Conservation (phyloP, 2,888 invertebrate species). For the Sphaerophoria rueppellii region DNA sequence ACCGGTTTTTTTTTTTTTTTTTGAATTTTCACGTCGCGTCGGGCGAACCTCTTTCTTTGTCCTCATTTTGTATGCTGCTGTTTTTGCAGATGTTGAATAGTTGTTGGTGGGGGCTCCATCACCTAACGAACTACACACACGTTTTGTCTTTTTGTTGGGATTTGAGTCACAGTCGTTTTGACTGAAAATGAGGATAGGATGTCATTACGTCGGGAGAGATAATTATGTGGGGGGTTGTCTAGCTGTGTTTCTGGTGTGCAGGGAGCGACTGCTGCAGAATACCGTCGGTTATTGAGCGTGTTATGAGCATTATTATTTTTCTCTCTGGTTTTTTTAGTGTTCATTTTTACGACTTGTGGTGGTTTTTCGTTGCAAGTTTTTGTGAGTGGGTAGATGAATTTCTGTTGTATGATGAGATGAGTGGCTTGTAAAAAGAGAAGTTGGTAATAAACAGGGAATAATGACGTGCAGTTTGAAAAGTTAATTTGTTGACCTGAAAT, state of each 20-base stretch:
- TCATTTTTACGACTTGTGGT: conserved; percentile 25
- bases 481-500: too few species aligned
- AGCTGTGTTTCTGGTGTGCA: background rate
- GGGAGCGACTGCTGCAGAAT: conserved; percentile 20
- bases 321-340: conserved; percentile 29
- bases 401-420: background rate
- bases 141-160: background rate
- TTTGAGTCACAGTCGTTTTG: background rate
- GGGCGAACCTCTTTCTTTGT: conserved; percentile 43
- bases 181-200: conserved; percentile 58
- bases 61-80: conserved; percentile 42
- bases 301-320: conserved; percentile 39
- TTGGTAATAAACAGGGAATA: background rate
- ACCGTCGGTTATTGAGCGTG: conserved; percentile 60
- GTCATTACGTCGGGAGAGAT: conserved; percentile 65
- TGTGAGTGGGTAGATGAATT: background rate
- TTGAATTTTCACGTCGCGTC: conserved; percentile 19
- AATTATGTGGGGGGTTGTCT: conserved; percentile 59
- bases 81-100: conserved; percentile 10
- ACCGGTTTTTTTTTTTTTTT: background rate
- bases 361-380: background rate
- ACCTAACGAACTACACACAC: background rate
- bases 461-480: background rate
- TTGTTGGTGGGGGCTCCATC: conserved; percentile 28
- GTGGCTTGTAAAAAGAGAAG: conserved; percentile 4